Evolutionary conservation across 1,140 invertebrate genomes (phyloP), one percentile per base, ranked within the genome.

Genomic region (Pseudachorutes palmiensis): DNA sequence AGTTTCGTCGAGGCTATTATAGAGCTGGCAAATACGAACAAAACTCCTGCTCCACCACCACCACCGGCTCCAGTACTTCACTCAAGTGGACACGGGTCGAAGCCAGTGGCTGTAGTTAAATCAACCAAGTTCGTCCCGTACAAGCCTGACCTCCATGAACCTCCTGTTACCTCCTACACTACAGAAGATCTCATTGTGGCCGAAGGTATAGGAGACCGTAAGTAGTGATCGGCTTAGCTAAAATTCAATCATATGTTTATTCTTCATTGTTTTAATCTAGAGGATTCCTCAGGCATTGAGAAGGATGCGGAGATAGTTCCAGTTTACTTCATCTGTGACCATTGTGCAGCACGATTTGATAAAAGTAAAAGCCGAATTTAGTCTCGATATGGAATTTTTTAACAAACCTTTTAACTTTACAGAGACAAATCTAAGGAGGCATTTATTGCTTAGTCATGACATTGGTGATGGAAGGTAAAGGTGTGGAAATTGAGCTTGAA

Each of bases 51-150:
- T 24, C 51, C 51, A 5, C 12, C 51, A 16, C 3, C 24, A 14
- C 9, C 51, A 9, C 24, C 51, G 24, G 5, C 51, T 14, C 51
- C 51, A 16, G 51, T 22, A 55, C n/a, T 55, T 26, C 9, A 16
- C 51, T 22, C 51, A 5, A 41, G 5, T 41, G n/a, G n/a, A n/a
- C 36, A 41, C 5, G 5, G 36, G 5, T 19, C 36, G 5, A 19
- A 41, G 19, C 36, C 36, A 41, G 5, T 41, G 36, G 36, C 19
- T 41, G 19, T 5, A 41, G 19, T n/a, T n/a, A n/a, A n/a, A n/a
- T n/a, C n/a, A n/a, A n/a, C 51, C 5, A 55, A 55, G 51, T 55
- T 55, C 24, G 51, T 55, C 9, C 51, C 51, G 3, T 55, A 55
- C 51, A 55, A 55, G 24, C 12, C 5, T 41, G 36, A 41, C 19